A percentile compares a stretch with the other conserved stretches of the same genome.
phyloP scores from a whole-genome alignment of 2,113 vertebrate species.

The Ictalurus punctatus region DNA sequence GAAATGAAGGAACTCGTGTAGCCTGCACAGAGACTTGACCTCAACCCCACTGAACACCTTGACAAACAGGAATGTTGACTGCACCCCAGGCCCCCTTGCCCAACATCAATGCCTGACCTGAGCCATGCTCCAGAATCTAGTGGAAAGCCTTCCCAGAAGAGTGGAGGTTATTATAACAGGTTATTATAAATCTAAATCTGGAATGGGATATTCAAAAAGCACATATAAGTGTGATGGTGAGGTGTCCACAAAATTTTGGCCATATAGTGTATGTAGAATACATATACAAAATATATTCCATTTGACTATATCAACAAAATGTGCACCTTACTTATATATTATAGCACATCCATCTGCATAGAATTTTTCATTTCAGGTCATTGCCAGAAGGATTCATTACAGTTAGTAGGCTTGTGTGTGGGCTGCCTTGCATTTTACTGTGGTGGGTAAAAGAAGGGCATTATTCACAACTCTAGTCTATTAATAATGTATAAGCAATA shows the following conservation, averaged over 20 bases:
- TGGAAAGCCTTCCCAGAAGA: neutral
- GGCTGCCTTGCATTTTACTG: conserved; percentile 12
- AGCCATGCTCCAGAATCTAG: neutral
- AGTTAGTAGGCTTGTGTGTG: neutral
- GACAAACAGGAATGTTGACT: neutral
- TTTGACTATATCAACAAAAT: neutral
- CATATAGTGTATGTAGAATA: neutral
- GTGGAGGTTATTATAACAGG: neutral
- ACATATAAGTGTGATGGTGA: neutral
- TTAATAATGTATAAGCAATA: conserved; percentile 45
- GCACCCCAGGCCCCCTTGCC: neutral
- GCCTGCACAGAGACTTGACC: neutral
- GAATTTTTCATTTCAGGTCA: conserved; percentile 3
- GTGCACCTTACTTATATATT: neutral
- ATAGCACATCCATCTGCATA: neutral
- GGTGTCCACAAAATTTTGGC: neutral
- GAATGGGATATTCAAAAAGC: neutral
- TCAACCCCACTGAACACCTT: conserved; percentile 1
- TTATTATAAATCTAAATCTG: neutral
- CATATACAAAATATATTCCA: too few species aligned
- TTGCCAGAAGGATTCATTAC: conserved; percentile 25
- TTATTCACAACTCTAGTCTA: conserved; percentile 26
- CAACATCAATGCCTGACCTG: neutral
- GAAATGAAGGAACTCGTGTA: neutral
- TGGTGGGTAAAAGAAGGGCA: neutral